Conservation (phyloP, 2,888 invertebrate genomes). For the Noctua pronuba region DNA sequence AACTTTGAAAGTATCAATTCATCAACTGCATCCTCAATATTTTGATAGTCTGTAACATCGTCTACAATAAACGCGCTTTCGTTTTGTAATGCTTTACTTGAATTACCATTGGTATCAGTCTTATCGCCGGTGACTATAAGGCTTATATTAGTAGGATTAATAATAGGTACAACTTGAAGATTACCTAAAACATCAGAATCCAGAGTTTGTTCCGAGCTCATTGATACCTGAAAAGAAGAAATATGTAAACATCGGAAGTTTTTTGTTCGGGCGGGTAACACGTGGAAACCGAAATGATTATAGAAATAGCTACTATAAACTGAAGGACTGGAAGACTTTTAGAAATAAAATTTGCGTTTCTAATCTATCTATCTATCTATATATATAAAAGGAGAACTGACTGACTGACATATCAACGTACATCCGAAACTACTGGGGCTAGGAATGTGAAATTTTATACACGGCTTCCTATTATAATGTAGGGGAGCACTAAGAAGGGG, state of each 20-base stretch:
- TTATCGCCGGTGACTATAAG: background rate
- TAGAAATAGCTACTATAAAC: background rate
- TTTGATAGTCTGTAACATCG: background rate
- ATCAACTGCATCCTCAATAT: background rate
- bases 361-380: no score
- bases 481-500: no score
- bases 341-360: background rate
- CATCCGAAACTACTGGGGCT: no score
- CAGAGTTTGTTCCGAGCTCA: background rate
- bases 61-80: background rate
- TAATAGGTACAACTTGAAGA: constrained; percentile 45
- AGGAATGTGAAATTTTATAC: no score
- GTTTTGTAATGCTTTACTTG: background rate
- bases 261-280: background rate
- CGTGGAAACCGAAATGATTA: background rate
- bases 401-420: no score
- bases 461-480: no score
- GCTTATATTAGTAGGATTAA: background rate
- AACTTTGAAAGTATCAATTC: background rate
- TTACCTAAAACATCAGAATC: constrained; percentile 13
- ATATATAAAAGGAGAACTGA: no score
- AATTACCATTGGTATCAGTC: background rate
- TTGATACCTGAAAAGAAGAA: constrained; percentile 37
- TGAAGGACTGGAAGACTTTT: background rate
- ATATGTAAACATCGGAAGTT: background rate